phyloP scores from a whole-genome alignment of 2,797 vertebrate genomes.

The Coregonus sp. region DNA sequence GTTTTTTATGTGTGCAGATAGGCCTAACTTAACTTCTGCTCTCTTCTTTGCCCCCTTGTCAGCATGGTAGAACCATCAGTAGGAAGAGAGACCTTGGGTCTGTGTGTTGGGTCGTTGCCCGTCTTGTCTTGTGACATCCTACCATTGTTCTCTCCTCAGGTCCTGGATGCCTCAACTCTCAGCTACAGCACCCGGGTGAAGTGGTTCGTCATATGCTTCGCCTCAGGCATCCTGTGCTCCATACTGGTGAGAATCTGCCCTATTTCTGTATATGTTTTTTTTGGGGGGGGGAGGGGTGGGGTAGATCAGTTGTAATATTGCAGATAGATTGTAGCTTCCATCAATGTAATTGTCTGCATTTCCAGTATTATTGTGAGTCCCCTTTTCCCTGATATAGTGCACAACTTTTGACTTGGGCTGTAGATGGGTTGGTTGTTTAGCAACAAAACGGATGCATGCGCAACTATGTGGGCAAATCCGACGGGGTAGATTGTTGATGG shows the following conservation, averaged over 20 bases:
- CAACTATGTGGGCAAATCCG: too few species aligned
- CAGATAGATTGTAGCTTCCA: too few species aligned
- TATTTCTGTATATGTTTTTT: too few species aligned
- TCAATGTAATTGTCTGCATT: too few species aligned
- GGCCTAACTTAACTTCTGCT: neutral
- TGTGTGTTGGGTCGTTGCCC: constrained; percentile 6
- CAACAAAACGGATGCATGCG: too few species aligned
- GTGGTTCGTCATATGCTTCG: constrained; percentile 93
- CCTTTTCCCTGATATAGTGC: too few species aligned
- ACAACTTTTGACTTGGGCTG: too few species aligned
- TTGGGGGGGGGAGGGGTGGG: too few species aligned
- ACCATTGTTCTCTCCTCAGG: constrained; percentile 75
- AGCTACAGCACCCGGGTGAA: constrained; percentile 90
- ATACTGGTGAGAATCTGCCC: constrained; percentile 85
- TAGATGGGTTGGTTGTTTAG: too few species aligned
- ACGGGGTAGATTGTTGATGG: too few species aligned
- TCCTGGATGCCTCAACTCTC: constrained; percentile 87
- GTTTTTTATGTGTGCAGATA: constrained; percentile 12
- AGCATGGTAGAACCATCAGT: constrained; percentile 18
- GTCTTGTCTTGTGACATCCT: constrained; percentile 71
- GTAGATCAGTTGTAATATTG: too few species aligned
- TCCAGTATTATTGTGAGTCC: too few species aligned
- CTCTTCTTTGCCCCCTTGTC: neutral
- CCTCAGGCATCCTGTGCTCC: constrained; percentile 84
- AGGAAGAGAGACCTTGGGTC: constrained; percentile 38